Evolutionary conservation across 2,888 invertebrate genomes (phyloP), one percentile per base, ranked within the genome.

Genomic region (Norana najaformis): DNA sequence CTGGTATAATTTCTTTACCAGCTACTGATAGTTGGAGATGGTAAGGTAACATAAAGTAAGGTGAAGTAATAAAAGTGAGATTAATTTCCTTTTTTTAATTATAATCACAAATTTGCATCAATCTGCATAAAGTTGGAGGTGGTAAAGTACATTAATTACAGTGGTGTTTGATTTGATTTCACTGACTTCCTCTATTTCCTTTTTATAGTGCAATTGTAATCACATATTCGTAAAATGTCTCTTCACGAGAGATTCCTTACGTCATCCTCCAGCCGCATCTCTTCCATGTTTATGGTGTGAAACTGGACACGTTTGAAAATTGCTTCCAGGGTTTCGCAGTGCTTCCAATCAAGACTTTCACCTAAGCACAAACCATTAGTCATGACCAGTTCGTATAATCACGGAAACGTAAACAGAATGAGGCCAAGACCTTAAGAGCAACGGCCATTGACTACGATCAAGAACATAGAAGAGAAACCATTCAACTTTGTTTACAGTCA

Each of bases 281-380:
- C 96, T 94, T 97, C 96, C 53, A 97, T 94, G 95, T 97, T 96
- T 90, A 97, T 94, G 91, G 96, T 95, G 88, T 96, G 95, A 95
- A 97, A 97, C 94, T 97, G 97, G 90, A 97, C 96, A 94, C 97
- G 96, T 94, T 97, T 96, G 91, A 98, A 96, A 91, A 98, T 96
- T 93, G 97, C 97, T 94, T 98, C 98, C 89, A 98, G 95, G 35
- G 97, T 96, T 95, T 98, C 98, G 94, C 96, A 96, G 92, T 96
- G 96, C 91, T 96, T 96, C 92, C 96, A 95, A 91, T 96, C 96
- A 91, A 97, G 95, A 92, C 96, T 95, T 92, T 96, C 96, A 91
- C 96, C 96, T 95, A 95, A 95, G 93, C 95, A 95, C 89, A 97
- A 23, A 88, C n/a, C 23, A 88, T 13, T 11, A 8, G 0, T n/a